Evolutionary conservation across 2,888 invertebrate genomes (phyloP).

Genomic region (Theretra japonica): DNA sequence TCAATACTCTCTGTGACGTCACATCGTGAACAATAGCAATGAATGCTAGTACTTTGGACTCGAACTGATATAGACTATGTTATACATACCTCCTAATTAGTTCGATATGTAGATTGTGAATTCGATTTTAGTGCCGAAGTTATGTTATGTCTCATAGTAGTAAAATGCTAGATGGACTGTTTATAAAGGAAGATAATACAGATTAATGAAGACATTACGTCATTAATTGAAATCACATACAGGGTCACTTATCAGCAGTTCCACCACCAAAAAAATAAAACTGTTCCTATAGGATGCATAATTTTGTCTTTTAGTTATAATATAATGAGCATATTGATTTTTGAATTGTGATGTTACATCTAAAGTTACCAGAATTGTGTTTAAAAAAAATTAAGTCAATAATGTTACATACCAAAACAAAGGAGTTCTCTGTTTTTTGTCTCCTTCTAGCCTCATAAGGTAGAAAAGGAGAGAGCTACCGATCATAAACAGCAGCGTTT

Average conservation of each 20-base stretch:
- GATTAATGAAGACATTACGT: too few species aligned
- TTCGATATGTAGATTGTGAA: too few species aligned
- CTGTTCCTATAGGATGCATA: too few species aligned
- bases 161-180: too few species aligned
- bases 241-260: too few species aligned
- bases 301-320: not conserved
- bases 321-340: not conserved
- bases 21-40: not conserved
- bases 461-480: slow-evolving; percentile 79
- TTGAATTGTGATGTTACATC: too few species aligned
- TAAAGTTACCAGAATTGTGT: too few species aligned
- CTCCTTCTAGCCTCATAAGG: slow-evolving; percentile 78
- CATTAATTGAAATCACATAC: too few species aligned
- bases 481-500: slow-evolving; percentile 75
- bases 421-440: slow-evolving; percentile 68
- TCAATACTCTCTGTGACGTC: not conserved
- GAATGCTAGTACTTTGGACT: not conserved
- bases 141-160: too few species aligned
- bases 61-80: not conserved
- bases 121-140: too few species aligned
- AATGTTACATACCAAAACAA: slow-evolving; percentile 68
- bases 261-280: too few species aligned
- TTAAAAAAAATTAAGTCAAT: not conserved
- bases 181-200: too few species aligned
- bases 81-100: not conserved